These are phyloP conservation scores for Hartigia nigra DNA, from an alignment of 2,888 invertebrate species.

Conservation along the genomic window DNA sequence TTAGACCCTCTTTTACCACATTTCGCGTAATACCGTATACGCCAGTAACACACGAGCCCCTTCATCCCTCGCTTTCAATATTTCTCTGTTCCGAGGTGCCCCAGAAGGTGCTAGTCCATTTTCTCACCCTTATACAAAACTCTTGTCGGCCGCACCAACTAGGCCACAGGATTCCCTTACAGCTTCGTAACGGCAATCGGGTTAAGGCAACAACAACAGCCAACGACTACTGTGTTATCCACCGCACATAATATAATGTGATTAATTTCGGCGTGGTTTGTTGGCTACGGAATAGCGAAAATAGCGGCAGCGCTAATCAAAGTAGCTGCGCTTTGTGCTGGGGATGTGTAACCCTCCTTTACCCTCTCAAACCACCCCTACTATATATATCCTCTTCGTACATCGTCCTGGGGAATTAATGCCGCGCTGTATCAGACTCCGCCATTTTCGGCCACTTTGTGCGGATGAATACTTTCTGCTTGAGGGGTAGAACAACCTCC, in stretches of 20 bases:
- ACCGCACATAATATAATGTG: constrained; percentile 23
- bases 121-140: too few relatives aligned
- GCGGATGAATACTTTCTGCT: neutral
- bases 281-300: constrained; percentile 19
- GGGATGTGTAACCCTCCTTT: neutral
- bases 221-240: constrained; percentile 13
- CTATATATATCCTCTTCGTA: neutral
- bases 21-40: too few relatives aligned
- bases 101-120: too few relatives aligned
- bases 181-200: constrained; percentile 3
- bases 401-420: constrained; percentile 9
- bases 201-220: neutral
- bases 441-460: neutral
- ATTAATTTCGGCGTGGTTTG: constrained; percentile 22
- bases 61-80: too few relatives aligned
- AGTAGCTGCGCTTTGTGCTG: constrained; percentile 21
- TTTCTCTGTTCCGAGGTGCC: too few relatives aligned
- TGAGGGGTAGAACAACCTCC: too few relatives aligned
- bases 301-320: constrained; percentile 14
- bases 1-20: too few relatives aligned
- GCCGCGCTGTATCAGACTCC: neutral
- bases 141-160: too few relatives aligned
- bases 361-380: too few relatives aligned
- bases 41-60: too few relatives aligned
- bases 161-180: constrained; percentile 12